Evolutionary conservation across 1,140 invertebrate genomes (phyloP).

Genomic region (Lamellibrachia luymesi): DNA sequence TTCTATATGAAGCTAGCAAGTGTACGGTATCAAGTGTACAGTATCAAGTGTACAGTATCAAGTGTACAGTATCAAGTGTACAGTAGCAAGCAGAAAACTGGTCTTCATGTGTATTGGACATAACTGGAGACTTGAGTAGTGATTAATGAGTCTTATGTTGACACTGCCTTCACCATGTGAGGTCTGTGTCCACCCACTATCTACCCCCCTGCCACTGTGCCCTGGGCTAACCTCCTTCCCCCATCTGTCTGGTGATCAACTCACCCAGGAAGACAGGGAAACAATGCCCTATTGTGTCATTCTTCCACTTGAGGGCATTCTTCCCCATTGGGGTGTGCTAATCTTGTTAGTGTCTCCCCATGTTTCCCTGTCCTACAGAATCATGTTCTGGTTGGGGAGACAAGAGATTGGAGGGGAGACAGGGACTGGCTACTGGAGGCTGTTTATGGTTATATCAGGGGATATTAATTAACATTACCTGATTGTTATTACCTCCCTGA

Average conservation of each 20-base stretch:
- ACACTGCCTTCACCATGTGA: no score
- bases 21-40: no score
- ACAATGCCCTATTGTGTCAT: not conserved
- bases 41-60: no score
- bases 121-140: not conserved
- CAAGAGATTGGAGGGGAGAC: not conserved
- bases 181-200: no score
- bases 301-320: not conserved
- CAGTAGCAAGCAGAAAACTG: not conserved
- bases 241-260: not conserved
- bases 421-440: not conserved
- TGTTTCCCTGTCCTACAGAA: not conserved
- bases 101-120: not conserved
- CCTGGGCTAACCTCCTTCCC: not conserved
- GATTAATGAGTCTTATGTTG: not conserved
- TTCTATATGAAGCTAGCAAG: no score
- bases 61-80: no score
- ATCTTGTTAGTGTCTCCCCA: not conserved
- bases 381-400: not conserved
- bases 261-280: not conserved
- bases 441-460: no score
- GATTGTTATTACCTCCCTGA: no score
- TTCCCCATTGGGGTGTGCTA: not conserved
- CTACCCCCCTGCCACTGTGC: not conserved
- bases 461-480: not conserved